Conservation (phyloP, 2,888 invertebrate species). For the Elmis aenea region DNA sequence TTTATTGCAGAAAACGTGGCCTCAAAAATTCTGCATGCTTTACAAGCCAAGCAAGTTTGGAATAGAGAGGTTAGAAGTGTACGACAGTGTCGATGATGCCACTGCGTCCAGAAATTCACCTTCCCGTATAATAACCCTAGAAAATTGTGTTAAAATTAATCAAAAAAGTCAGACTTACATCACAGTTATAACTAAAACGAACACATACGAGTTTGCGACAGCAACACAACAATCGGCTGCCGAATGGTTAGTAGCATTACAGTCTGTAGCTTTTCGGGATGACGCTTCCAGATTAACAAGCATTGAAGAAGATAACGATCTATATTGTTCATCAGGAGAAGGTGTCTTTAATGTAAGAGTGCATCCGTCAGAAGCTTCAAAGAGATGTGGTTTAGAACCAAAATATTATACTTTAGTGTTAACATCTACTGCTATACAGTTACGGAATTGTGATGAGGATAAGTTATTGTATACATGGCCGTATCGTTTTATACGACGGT, state of each 20-base stretch:
- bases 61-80: constrained; percentile 79
- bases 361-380: constrained; percentile 73
- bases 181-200: constrained; percentile 71
- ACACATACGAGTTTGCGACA: constrained; percentile 57
- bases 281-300: constrained; percentile 50
- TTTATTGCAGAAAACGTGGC: constrained; percentile 74
- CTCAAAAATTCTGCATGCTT: constrained; percentile 70
- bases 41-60: constrained; percentile 81
- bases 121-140: constrained; percentile 71
- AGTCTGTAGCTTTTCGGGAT: constrained; percentile 76
- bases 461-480: constrained; percentile 75
- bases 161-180: constrained; percentile 55
- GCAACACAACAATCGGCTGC: constrained; percentile 64
- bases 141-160: constrained; percentile 83
- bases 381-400: constrained; percentile 67
- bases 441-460: constrained; percentile 61
- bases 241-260: constrained; percentile 75
- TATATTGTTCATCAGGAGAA: constrained; percentile 83
- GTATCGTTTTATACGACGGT: constrained; percentile 75
- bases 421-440: constrained; percentile 69
- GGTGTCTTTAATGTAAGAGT: constrained; percentile 72
- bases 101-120: constrained; percentile 55
- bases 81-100: constrained; percentile 72
- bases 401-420: constrained; percentile 66
- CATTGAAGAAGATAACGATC: constrained; percentile 81